These are phyloP conservation scores for Typhlomys cinereus DNA, from an alignment of 2,113 vertebrate species.

Conservation along the genomic window DNA sequence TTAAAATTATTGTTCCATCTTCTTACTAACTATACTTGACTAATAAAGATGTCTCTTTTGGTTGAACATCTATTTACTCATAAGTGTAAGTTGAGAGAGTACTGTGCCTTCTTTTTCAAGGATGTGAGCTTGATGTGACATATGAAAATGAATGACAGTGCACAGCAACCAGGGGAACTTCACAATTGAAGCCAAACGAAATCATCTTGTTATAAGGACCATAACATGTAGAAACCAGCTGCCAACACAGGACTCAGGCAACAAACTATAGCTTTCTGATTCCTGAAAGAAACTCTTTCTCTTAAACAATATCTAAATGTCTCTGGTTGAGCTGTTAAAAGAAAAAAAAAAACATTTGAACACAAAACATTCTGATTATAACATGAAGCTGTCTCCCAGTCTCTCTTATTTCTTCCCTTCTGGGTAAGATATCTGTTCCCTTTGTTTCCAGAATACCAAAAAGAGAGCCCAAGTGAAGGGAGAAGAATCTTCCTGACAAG, in stretches of 20 bases:
- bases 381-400: slow-evolving; percentile 22
- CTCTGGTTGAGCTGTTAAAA: neutral
- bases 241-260: slow-evolving; percentile 42
- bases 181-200: neutral
- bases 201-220: neutral
- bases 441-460: slow-evolving; percentile 81
- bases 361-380: slow-evolving; percentile 57
- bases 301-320: neutral
- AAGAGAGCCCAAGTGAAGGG: slow-evolving; percentile 55
- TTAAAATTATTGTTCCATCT: neutral
- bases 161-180: neutral
- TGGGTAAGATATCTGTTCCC: neutral
- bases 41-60: slow-evolving; percentile 64
- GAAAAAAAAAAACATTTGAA: neutral
- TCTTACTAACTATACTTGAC: neutral
- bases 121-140: neutral
- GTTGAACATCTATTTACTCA: neutral
- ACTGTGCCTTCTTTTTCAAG: rapidly evolving
- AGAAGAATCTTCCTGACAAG: slow-evolving; percentile 83
- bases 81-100: neutral
- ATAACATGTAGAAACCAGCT: slow-evolving; percentile 29
- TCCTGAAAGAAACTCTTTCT: slow-evolving; percentile 45
- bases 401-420: slow-evolving; percentile 19
- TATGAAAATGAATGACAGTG: rapidly evolving
- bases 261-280: slow-evolving; percentile 5